Conservation (phyloP, 2,888 invertebrate genomes). For the Stenodera caucasica region DNA sequence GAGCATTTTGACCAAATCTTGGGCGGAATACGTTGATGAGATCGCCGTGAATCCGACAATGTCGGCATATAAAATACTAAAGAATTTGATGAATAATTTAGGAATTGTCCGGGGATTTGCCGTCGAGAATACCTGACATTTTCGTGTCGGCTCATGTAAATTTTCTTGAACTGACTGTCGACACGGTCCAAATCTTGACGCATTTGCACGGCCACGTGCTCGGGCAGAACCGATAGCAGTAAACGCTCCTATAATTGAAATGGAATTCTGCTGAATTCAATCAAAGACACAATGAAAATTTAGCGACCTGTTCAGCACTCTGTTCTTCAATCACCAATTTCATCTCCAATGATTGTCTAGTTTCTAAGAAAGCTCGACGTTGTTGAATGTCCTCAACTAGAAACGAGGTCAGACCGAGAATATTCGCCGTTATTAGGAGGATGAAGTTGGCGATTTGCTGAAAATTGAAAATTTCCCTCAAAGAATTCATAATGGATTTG, state of each 20-base stretch:
- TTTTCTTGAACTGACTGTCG: slow-evolving; percentile 95
- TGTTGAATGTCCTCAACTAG: slow-evolving; percentile 83
- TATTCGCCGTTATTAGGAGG: slow-evolving; percentile 70
- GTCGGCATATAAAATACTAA: slow-evolving; percentile 93
- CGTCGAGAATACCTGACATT: slow-evolving; percentile 77
- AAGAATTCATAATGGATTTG: neutral
- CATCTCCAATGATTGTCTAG: slow-evolving; percentile 86
- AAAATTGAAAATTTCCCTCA: slow-evolving; percentile 14
- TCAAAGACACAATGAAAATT: slow-evolving; percentile 15
- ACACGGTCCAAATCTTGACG: slow-evolving; percentile 88
- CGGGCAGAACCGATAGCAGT: slow-evolving; percentile 88
- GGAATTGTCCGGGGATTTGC: too few species aligned
- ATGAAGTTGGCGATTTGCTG: slow-evolving; percentile 75
- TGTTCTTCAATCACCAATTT: slow-evolving; percentile 93
- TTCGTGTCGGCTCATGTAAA: slow-evolving; percentile 96
- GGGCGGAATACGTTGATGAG: slow-evolving; percentile 92
- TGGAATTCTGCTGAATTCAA: neutral
- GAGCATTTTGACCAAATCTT: slow-evolving; percentile 92
- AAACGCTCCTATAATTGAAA: slow-evolving; percentile 75
- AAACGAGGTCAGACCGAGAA: slow-evolving; percentile 74
- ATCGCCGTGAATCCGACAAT: slow-evolving; percentile 98
- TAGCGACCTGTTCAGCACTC: slow-evolving; percentile 87
- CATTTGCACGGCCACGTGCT: slow-evolving; percentile 97
- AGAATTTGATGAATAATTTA: neutral
- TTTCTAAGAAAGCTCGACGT: slow-evolving; percentile 84